phyloP scores from a whole-genome alignment of 2,113 vertebrate species.

The Salminus brasiliensis region DNA sequence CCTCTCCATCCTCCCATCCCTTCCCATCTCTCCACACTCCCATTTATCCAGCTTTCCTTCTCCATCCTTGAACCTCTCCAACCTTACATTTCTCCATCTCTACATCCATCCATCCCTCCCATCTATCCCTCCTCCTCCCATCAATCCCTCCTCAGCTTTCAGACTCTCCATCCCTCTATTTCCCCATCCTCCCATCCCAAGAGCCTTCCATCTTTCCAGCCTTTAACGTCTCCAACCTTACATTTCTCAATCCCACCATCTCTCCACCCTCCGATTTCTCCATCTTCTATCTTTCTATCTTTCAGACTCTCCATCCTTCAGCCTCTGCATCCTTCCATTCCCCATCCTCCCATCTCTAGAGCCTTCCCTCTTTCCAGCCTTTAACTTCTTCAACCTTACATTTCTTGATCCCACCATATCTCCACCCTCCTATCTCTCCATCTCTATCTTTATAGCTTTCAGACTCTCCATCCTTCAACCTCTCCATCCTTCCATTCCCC shows the following conservation, averaged over 20 bases:
- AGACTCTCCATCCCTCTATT: not conserved
- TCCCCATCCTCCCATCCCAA: not conserved
- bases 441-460: no score
- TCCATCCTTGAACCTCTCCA: not conserved
- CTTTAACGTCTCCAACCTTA: no score
- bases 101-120: not conserved
- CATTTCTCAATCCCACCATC: not conserved
- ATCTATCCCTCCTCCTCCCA: not conserved
- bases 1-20: not conserved
- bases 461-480: not conserved
- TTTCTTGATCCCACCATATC: not conserved
- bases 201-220: no score
- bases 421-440: not conserved
- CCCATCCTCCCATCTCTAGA: no score
- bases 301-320: not conserved
- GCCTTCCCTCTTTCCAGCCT: not conserved
- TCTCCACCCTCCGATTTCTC: not conserved
- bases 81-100: not conserved
- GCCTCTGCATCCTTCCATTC: not conserved
- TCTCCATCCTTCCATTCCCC: not conserved
- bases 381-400: not conserved
- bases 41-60: no score
- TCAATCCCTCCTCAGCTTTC: not conserved
- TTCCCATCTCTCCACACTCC: not conserved
- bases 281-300: not conserved